Evolutionary conservation across 2,113 vertebrate species (phyloP).

Genomic region (Circaetus gallicus): DNA sequence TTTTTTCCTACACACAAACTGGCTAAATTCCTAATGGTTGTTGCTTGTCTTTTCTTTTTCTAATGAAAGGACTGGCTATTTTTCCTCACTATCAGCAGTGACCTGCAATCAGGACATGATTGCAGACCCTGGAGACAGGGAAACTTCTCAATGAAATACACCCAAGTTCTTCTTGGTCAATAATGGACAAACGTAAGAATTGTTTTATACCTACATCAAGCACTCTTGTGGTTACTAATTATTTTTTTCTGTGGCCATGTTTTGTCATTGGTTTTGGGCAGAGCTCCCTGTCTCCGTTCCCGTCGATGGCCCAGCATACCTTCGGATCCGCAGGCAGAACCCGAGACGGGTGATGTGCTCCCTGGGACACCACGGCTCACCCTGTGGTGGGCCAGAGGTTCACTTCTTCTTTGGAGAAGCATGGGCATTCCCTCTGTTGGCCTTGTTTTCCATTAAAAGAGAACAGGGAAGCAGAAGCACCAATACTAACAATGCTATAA

Average conservation of each 20-base stretch:
- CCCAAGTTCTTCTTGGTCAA: neutral
- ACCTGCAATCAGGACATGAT: neutral
- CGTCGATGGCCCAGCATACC: rapidly evolving
- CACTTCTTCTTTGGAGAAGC: neutral
- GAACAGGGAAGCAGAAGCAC: neutral
- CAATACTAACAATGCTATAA: neutral
- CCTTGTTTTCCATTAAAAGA: neutral
- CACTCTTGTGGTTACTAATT: neutral
- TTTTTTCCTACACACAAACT: neutral
- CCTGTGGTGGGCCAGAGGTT: neutral
- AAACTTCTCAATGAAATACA: neutral
- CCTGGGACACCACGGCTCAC: neutral
- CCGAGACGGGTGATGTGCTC: neutral
- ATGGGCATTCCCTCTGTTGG: neutral
- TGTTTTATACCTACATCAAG: neutral
- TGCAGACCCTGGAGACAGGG: neutral
- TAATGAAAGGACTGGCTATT: neutral
- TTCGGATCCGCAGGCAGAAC: neutral
- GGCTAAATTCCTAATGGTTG: neutral
- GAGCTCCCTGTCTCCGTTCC: neutral
- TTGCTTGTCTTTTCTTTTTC: neutral
- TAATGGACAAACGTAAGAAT: neutral
- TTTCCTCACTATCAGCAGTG: neutral
- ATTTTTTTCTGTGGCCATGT: neutral
- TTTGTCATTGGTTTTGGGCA: neutral